These are phyloP conservation scores for Zaprionus lineosus DNA, from an alignment of 2,888 invertebrate species.

Conservation along the genomic window DNA sequence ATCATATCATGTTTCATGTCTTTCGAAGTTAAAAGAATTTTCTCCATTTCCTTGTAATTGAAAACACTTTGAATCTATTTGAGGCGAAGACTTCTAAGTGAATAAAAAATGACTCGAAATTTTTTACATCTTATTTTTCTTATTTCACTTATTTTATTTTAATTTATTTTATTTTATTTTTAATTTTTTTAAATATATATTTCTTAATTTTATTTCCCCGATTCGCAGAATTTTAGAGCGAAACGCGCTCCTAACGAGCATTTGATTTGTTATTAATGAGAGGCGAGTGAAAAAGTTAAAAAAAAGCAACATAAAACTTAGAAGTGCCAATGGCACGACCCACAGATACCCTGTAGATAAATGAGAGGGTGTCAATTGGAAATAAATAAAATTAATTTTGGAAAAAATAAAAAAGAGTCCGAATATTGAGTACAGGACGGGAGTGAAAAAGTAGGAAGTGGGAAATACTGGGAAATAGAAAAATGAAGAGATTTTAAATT, in stretches of 20 bases:
- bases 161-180: not conserved
- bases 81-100: constrained; percentile 3
- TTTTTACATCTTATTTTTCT: not conserved
- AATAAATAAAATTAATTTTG: no score
- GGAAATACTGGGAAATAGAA: no score
- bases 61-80: no score
- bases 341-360: not conserved
- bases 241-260: constrained; percentile 54
- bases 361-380: no score
- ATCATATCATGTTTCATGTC: no score
- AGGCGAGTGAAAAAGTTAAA: constrained; percentile 19
- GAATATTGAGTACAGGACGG: no score
- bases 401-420: no score
- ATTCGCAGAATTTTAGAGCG: constrained; percentile 49
- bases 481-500: no score
- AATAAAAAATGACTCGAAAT: constrained; percentile 24
- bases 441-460: no score
- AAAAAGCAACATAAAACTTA: constrained; percentile 21
- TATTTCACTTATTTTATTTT: not conserved
- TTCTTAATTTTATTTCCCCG: constrained; percentile 20
- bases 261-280: constrained; percentile 66
- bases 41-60: no score
- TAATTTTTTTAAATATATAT: constrained; percentile 2
- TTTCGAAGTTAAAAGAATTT: no score
- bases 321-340: not conserved